Evolutionary conservation across 2,888 invertebrate genomes (phyloP), one percentile per base, ranked within the genome.

Genomic region (Stenichneumon culpator): DNA sequence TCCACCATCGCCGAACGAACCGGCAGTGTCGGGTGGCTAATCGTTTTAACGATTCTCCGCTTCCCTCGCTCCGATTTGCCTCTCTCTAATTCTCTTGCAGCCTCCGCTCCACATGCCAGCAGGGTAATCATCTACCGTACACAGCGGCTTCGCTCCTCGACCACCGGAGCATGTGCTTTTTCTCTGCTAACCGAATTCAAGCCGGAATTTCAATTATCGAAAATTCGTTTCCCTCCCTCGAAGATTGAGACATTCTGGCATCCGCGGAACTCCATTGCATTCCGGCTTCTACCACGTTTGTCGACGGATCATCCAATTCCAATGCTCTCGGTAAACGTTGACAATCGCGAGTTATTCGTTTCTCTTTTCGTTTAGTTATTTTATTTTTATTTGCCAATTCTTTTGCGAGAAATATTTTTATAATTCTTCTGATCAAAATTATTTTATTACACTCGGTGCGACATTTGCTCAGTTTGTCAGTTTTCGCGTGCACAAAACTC

Each of bases 131-230:
- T 68, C 60, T 60, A 67, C 19, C 47, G 32, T 9, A 19, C 47
- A n/a, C 47, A 9, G 9, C 47, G 0, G n/a, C 16, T n/a, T 5
- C 11, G 16, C 32, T 44, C 28, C 22, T 39, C 47, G 14, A n/a
- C 11, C 25, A 47, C 39, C 44, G 50, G 52, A 63, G n/a, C 32
- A 77, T 44, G 67, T 57, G 44, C 54, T 75, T 54, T 67, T 70
- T 32, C 28, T 36, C n/a, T 44, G 57, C 75, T 47, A 47, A 47
- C 75, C 63, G 52, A 68, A 77, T 50, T 68, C 67, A 70, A 77
- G 80, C 70, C 83, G 83, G 75, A 72, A 77, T 80, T 84, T 32
- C 83, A 77, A 84, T 84, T 77, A 80, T 60, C 60, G 60, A 80
- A 84, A 72, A 5, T 77, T 80, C 72, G 80, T 77, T 77, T 32